These are phyloP conservation scores for Mylabris phalerata DNA, from an alignment of 1,140 invertebrate species.

Conservation along the genomic window DNA sequence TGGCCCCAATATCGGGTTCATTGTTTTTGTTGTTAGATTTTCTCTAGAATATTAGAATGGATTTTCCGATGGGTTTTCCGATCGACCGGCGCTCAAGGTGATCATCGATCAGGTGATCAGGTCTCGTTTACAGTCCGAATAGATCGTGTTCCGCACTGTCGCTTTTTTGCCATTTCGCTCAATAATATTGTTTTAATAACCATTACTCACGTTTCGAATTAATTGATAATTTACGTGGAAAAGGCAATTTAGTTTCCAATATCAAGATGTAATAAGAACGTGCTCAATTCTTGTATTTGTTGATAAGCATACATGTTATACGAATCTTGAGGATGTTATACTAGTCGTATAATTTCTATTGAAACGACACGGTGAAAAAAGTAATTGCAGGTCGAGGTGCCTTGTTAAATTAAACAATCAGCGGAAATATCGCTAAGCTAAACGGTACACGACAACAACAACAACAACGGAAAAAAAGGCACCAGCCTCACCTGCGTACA, in stretches of 20 bases:
- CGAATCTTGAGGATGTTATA: not conserved
- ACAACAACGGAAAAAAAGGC: not conserved
- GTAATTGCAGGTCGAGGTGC: not conserved
- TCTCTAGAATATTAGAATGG: too few species aligned
- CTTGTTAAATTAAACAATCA: constrained; percentile 8
- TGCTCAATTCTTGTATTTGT: too few species aligned
- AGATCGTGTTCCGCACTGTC: constrained; percentile 11
- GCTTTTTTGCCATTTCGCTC: constrained; percentile 3
- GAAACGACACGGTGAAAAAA: not conserved
- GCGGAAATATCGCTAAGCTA: constrained; percentile 6
- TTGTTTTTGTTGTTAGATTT: too few species aligned
- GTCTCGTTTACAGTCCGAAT: not conserved
- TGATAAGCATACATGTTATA: not conserved
- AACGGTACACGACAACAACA: constrained; percentile 12
- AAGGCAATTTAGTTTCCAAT: constrained; percentile 9
- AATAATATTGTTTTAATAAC: constrained; percentile 13
- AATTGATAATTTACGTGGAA: constrained; percentile 15
- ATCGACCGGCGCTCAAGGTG: not conserved
- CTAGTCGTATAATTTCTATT: not conserved
- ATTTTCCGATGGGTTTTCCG: too few species aligned
- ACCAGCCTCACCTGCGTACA: constrained; percentile 5
- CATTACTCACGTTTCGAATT: constrained; percentile 16
- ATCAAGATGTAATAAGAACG: not conserved
- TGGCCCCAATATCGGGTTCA: too few species aligned
- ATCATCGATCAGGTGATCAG: constrained; percentile 13